A percentile compares a stretch with the other conserved stretches of the same genome.
Evolutionary conservation across 2,888 invertebrate species (phyloP).

Genomic region (Sarcophaga rosellei): DNA sequence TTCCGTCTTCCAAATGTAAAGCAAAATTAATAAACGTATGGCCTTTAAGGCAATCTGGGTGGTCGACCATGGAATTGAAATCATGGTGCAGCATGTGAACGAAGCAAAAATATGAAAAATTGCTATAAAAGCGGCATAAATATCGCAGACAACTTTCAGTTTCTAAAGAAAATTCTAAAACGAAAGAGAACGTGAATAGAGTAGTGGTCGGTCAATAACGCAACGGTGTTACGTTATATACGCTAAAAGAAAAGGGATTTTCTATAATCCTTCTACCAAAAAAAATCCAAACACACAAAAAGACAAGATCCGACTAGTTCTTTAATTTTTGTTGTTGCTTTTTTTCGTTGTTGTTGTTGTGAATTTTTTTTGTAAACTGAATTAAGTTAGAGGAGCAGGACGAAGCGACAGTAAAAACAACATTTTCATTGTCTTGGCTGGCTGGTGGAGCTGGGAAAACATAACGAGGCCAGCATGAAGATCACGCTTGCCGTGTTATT

Average conservation of each 20-base stretch:
- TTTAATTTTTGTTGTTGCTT: neutral
- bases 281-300: neutral
- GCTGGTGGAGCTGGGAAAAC: constrained; percentile 36
- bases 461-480: constrained; percentile 74
- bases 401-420: neutral
- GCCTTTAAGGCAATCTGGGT: constrained; percentile 66
- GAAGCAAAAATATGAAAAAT: constrained; percentile 60
- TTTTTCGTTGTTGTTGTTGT: too few relatives aligned
- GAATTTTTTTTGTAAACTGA: too few relatives aligned
- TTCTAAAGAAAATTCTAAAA: constrained; percentile 73
- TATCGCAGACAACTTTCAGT: constrained; percentile 76
- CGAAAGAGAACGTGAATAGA: constrained; percentile 57
- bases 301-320: neutral
- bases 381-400: neutral
- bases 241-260: constrained; percentile 24
- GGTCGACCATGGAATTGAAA: constrained; percentile 73
- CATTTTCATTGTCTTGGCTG: neutral
- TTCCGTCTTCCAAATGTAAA: constrained; percentile 18
- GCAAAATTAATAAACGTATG: constrained; percentile 5
- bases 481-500: constrained; percentile 77
- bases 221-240: constrained; percentile 10
- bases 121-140: constrained; percentile 76
- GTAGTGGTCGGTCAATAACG: neutral
- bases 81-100: constrained; percentile 61
- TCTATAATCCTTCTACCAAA: neutral